A percentile compares a stretch with the other conserved stretches of the same genome.
Evolutionary conservation across 2,888 invertebrate genomes (phyloP).

Genomic region (Dichetophora obliterata): DNA sequence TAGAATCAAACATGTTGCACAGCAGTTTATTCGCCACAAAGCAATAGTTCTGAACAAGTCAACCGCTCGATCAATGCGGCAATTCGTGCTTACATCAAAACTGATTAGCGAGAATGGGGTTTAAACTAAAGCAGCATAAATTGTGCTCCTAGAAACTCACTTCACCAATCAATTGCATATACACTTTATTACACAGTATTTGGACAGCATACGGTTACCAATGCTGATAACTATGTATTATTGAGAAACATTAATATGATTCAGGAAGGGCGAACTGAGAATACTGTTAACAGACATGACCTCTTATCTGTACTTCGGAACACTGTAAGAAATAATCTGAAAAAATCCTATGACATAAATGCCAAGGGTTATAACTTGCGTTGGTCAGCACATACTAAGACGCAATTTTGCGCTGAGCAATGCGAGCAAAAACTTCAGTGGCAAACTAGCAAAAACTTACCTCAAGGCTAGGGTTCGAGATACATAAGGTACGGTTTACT

Average conservation of each 20-base stretch:
- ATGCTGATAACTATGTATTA: slow-evolving; percentile 29
- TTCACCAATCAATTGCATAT: slow-evolving; percentile 30
- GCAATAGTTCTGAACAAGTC: slow-evolving; percentile 57
- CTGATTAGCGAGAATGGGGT: slow-evolving; percentile 40
- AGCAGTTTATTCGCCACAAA: slow-evolving; percentile 57
- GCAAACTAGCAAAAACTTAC: slow-evolving; percentile 29
- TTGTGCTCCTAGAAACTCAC: slow-evolving; percentile 31
- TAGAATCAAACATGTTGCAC: slow-evolving; percentile 44
- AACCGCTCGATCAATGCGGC: slow-evolving; percentile 58
- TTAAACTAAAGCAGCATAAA: slow-evolving; percentile 16
- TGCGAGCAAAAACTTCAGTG: slow-evolving; percentile 19
- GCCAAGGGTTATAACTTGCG: slow-evolving; percentile 31
- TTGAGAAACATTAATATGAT: slow-evolving; percentile 2
- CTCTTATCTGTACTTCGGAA: neutral
- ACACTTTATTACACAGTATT: slow-evolving; percentile 36
- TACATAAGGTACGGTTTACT: slow-evolving; percentile 21
- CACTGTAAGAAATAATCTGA: neutral
- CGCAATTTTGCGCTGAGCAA: slow-evolving; percentile 28
- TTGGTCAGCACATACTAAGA: slow-evolving; percentile 28
- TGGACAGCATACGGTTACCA: slow-evolving; percentile 35
- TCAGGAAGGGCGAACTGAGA: neutral
- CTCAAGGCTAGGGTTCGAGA: slow-evolving; percentile 28
- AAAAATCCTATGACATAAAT: slow-evolving; percentile 25
- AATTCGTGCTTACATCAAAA: slow-evolving; percentile 45
- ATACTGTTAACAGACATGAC: neutral